Evolutionary conservation across 64 coral and sea anemone species (phyloP), one percentile per base, ranked within the genome.

Genomic region (Hydrozoanthus tunicans): DNA sequence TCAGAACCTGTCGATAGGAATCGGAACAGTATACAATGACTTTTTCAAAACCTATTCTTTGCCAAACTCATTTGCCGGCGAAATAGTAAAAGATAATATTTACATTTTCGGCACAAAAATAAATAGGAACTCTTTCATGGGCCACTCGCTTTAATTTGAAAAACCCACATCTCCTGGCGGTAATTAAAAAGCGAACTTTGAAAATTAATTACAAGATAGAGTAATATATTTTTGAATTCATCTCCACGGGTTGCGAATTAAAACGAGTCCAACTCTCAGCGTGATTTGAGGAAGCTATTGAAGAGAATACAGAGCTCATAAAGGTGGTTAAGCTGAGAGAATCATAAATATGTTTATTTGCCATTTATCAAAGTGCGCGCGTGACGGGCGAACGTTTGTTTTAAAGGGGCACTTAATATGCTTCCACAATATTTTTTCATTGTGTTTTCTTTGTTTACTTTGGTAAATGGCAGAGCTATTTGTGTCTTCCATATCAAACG

Each of bases 101-200:
- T 88, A 88, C 84, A 74, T 88, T 73, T 23, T 74, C 53, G 6
- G 56, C 68, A 26, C 67, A 74, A 88, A 88, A 73, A 88, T 88
- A 88, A 88, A 88, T 62, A 88, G 54, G 23, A 88, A 26, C 55
- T 88, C 84, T 74, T 88, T 88, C 84, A 88, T 27, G 70, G 69
- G 68, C 68, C 69, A 74, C 84, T 88, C 84, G 56, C 84, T 88
- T 88, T 88, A 88, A 88, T 88, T 88, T 88, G 84, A 88, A 88
- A 88, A 88, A 88, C 84, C 84, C 69, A 88, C 84, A 88, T 88
- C 70, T 88, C 84, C 84, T 58, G 84, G 69, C 84, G 84, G 84
- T 61, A 88, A 88, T 88, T 88, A 88, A 88, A 88, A 88, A 88
- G 84, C 68, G 70, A 58, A 73, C 70, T 57, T 88, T 88, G 24